These are phyloP conservation scores for Sylvilagus bachmani DNA, from an alignment of 2,113 vertebrate species.

Conservation along the genomic window DNA sequence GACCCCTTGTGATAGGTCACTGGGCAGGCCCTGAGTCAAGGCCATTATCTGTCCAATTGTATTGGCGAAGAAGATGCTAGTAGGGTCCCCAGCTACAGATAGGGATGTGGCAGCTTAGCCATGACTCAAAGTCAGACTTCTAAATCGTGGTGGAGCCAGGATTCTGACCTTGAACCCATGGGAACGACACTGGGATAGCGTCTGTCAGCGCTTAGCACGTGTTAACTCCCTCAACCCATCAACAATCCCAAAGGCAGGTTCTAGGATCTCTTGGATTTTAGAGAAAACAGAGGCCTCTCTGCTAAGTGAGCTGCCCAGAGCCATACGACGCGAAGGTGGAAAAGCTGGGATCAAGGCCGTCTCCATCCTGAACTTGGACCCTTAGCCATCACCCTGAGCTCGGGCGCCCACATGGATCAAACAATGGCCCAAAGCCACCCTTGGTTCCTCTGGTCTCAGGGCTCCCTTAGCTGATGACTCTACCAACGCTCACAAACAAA, in stretches of 20 bases:
- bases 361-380: not conserved
- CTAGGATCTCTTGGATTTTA: not conserved
- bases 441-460: not conserved
- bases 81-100: not conserved
- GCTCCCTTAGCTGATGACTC: not conserved
- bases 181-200: not conserved
- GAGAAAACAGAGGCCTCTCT: constrained; percentile 10
- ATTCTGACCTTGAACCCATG: not conserved
- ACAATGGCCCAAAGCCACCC: not conserved
- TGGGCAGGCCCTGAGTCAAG: not conserved
- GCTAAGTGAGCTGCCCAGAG: not conserved
- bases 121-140: not conserved
- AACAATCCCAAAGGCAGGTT: not conserved
- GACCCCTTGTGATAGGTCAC: fast-evolving
- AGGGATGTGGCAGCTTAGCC: not conserved
- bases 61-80: not conserved
- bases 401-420: no score
- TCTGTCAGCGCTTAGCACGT: not conserved
- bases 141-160: no score
- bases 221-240: not conserved
- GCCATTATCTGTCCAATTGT: not conserved
- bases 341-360: fast-evolving
- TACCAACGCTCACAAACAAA: not conserved
- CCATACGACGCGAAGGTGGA: not conserved
- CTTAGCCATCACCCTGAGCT: no score